Evolutionary conservation across 2,888 invertebrate species (phyloP).

Genomic region (Pteria penguin): DNA sequence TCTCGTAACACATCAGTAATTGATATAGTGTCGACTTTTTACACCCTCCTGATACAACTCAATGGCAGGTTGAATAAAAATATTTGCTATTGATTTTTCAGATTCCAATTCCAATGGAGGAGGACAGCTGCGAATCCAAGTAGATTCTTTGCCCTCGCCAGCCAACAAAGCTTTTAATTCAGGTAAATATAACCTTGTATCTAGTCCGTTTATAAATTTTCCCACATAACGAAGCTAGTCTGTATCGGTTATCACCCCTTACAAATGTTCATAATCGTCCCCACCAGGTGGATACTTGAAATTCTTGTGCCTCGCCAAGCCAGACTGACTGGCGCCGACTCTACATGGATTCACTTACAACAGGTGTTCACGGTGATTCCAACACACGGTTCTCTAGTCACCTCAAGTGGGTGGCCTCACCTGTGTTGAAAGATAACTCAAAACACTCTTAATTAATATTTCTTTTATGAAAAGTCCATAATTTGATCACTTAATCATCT

Average conservation of each 20-base stretch:
- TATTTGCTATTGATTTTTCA: too few relatives aligned
- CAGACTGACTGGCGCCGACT: constrained; percentile 53
- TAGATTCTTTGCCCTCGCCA: neutral
- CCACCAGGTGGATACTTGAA: constrained; percentile 40
- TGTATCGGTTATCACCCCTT: neutral
- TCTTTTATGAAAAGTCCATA: neutral
- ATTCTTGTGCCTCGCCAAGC: constrained; percentile 39
- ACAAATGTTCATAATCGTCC: neutral
- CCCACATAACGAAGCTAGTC: neutral
- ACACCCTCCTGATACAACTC: too few relatives aligned
- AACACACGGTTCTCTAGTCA: neutral
- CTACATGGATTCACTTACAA: neutral
- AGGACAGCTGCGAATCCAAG: constrained; percentile 19
- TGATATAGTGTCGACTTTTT: too few relatives aligned
- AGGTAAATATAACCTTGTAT: neutral
- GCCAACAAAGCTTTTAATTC: neutral
- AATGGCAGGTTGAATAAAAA: too few relatives aligned
- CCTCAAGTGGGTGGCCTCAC: neutral
- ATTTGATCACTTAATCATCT: neutral
- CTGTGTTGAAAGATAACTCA: neutral
- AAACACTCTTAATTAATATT: neutral
- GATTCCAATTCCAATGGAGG: neutral
- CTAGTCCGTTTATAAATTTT: too few relatives aligned
- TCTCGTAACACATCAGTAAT: too few relatives aligned
- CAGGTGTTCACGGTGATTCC: neutral